phyloP scores from a whole-genome alignment of 1,140 invertebrate species.

The Muscidifurax raptorellus region DNA sequence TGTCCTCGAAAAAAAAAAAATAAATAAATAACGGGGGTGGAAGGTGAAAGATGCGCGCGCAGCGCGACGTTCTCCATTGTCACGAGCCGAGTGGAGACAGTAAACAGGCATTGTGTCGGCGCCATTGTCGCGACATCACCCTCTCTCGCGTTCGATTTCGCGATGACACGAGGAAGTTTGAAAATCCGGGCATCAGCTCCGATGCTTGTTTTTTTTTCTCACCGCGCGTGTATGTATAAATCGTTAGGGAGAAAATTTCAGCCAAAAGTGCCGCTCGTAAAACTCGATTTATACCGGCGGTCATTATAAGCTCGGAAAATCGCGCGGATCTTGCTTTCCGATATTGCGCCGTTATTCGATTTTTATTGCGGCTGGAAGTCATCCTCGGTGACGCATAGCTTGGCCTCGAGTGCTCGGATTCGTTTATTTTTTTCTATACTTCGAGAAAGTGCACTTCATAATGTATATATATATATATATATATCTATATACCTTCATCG shows the following conservation, averaged over 20 bases:
- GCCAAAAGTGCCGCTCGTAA: neutral
- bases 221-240: neutral
- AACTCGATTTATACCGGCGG: neutral
- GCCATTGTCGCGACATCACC: conserved; percentile 11
- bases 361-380: conserved; percentile 27
- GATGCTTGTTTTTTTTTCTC: neutral
- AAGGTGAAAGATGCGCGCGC: conserved; percentile 30
- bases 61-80: conserved; percentile 63
- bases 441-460: conserved; percentile 11
- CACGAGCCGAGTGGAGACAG: conserved; percentile 68
- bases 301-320: neutral
- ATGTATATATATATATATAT: neutral
- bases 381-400: conserved; percentile 25
- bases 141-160: neutral
- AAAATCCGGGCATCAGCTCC: neutral
- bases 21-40: neutral
- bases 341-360: conserved; percentile 24
- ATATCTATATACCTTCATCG: too few species aligned
- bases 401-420: neutral
- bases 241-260: neutral
- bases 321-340: neutral
- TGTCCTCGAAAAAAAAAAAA: conserved; percentile 5
- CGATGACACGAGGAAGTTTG: neutral
- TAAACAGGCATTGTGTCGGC: conserved; percentile 69
- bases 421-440: neutral